Evolutionary conservation across 2,797 vertebrate genomes (phyloP).

Genomic region (Sandelia bainsii): DNA sequence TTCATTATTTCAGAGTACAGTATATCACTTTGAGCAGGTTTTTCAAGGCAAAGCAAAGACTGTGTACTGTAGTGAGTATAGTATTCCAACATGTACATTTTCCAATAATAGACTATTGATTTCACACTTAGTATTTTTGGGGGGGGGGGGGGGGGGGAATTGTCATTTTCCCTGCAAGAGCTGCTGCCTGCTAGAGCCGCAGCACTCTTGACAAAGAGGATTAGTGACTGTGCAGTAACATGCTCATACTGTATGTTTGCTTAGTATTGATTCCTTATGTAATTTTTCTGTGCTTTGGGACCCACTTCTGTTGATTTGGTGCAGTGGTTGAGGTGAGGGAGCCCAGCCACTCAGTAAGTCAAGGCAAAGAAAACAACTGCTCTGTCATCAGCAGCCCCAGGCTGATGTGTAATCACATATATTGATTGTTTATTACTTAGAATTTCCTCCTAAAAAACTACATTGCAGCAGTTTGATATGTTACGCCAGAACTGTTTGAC

Average conservation of each 20-base stretch:
- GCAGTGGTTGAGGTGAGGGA: background rate
- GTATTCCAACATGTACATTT: slow-evolving; percentile 9
- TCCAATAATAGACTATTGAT: slow-evolving; percentile 18
- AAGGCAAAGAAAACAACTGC: background rate
- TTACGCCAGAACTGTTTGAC: background rate
- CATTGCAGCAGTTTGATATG: slow-evolving; percentile 11
- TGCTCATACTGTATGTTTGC: slow-evolving; percentile 56
- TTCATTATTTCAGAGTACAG: background rate
- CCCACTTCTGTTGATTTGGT: slow-evolving; percentile 15
- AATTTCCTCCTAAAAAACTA: background rate
- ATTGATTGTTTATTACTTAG: slow-evolving; percentile 50
- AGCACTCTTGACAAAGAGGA: slow-evolving; percentile 39
- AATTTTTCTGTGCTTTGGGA: slow-evolving; percentile 22
- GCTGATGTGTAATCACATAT: slow-evolving; percentile 37
- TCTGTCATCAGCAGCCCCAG: background rate
- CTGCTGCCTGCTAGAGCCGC: slow-evolving; percentile 7
- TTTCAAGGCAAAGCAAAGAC: background rate
- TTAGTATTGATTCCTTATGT: slow-evolving; percentile 64
- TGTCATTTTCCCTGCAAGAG: slow-evolving; percentile 8
- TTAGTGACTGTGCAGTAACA: slow-evolving; percentile 60
- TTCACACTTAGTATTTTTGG: slow-evolving; percentile 5
- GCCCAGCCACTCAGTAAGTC: background rate
- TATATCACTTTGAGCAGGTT: slow-evolving; percentile 9
- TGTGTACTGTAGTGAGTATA: background rate
- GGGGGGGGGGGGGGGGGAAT: too few species aligned